Percentiles rank a stretch among this genome's conserved stretches.
These are phyloP conservation scores for Smithornis capensis DNA, from an alignment of 2,113 vertebrate species.

Conservation along the genomic window DNA sequence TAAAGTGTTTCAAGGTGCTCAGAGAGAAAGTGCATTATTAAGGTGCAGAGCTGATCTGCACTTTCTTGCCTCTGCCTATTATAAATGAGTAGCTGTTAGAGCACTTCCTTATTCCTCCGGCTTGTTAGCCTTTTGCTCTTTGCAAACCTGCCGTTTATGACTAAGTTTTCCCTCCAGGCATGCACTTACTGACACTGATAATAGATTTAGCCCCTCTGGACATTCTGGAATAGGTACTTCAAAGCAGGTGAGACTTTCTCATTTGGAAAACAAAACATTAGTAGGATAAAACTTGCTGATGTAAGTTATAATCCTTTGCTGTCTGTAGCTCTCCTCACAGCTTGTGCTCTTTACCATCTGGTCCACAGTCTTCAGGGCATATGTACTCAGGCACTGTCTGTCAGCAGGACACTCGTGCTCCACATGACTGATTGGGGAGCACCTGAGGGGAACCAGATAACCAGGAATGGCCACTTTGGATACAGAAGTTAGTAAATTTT, in stretches of 20 bases:
- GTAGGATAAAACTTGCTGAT: constrained; percentile 43
- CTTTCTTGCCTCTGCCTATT: not conserved
- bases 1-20: not conserved
- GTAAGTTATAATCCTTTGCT: constrained; percentile 21
- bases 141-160: constrained; percentile 41
- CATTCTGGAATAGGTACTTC: constrained; percentile 44
- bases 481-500: not conserved
- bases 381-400: not conserved
- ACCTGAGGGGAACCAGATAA: not conserved
- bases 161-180: constrained; percentile 42
- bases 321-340: constrained; percentile 23
- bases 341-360: constrained; percentile 43
- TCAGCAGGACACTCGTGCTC: not conserved
- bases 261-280: constrained; percentile 44
- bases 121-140: constrained; percentile 40
- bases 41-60: not conserved
- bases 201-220: constrained; percentile 46
- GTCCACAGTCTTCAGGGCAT: constrained; percentile 17
- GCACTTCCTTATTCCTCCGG: constrained; percentile 18
- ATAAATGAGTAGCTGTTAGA: constrained; percentile 48
- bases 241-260: constrained; percentile 56
- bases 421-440: not conserved
- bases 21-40: not conserved
- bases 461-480: not conserved
- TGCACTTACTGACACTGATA: constrained; percentile 47